Conservation (phyloP, 2,797 vertebrate species). For the Kryptopterus vitreolus region DNA sequence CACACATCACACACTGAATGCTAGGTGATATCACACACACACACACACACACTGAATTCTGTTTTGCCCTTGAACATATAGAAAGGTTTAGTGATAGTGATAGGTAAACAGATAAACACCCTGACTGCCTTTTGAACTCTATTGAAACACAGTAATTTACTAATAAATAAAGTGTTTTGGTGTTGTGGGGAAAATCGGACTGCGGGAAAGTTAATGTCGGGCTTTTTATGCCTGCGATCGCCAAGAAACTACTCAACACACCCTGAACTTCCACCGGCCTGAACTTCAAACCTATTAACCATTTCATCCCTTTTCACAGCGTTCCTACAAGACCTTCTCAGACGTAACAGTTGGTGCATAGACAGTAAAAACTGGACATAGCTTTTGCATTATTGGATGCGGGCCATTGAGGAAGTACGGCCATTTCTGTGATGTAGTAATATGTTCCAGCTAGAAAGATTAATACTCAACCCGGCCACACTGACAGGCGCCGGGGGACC, state of each 20-base stretch:
- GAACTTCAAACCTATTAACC: neutral
- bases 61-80: neutral
- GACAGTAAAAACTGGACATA: neutral
- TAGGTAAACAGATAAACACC: neutral
- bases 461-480: neutral
- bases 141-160: neutral
- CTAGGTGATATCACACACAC: too few relatives aligned
- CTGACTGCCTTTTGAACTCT: neutral
- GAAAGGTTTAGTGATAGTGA: neutral
- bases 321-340: neutral
- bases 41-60: neutral
- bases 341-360: neutral
- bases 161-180: neutral
- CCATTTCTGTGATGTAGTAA: neutral
- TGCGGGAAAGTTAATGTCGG: neutral
- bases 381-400: neutral
- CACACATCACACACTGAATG: too few relatives aligned
- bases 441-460: neutral
- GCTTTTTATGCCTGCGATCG: neutral
- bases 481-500: neutral
- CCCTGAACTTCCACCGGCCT: too few relatives aligned
- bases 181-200: neutral
- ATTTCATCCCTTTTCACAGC: neutral
- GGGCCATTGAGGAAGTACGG: neutral
- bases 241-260: too few relatives aligned